Evolutionary conservation across 2,113 vertebrate species (phyloP).

Genomic region (Bostrychus sinensis): DNA sequence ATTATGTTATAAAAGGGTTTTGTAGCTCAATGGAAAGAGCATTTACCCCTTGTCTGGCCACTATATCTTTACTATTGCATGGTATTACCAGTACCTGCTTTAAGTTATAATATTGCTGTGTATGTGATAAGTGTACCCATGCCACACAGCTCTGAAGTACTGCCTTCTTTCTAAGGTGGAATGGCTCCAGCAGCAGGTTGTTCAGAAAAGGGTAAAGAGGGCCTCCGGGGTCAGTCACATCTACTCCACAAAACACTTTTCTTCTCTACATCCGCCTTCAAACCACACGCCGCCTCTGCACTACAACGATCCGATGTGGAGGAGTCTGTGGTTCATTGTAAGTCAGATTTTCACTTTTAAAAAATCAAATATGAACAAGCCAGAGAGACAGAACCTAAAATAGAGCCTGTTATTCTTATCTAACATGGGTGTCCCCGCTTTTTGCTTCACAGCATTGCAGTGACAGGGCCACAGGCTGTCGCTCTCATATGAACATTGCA

Average conservation of each 20-base stretch:
- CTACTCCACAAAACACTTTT: slow-evolving; percentile 19
- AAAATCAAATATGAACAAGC: slow-evolving; percentile 35
- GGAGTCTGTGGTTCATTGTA: slow-evolving; percentile 93
- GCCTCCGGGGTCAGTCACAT: slow-evolving; percentile 76
- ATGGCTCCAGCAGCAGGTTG: slow-evolving; percentile 94
- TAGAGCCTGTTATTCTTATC: slow-evolving; percentile 34
- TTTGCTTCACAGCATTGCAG: slow-evolving; percentile 85
- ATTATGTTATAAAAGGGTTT: too few species aligned
- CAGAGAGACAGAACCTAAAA: slow-evolving; percentile 44
- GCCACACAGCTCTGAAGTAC: background rate
- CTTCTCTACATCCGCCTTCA: slow-evolving; percentile 12
- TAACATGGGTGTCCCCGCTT: slow-evolving; percentile 28
- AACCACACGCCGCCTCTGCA: slow-evolving; percentile 69
- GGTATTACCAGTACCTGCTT: too few species aligned
- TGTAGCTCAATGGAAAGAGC: too few species aligned
- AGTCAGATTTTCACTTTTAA: slow-evolving; percentile 62
- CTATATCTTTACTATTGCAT: too few species aligned
- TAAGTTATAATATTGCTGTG: background rate
- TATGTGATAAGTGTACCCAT: background rate
- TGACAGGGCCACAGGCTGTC: slow-evolving; percentile 79
- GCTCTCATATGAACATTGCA: slow-evolving; percentile 90
- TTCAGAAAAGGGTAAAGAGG: slow-evolving; percentile 87
- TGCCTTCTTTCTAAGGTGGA: slow-evolving; percentile 84
- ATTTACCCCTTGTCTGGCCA: too few species aligned
- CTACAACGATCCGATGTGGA: slow-evolving; percentile 88